These are phyloP conservation scores for Drosophila sp. DNA, from an alignment of 1,140 invertebrate species.

Conservation along the genomic window DNA sequence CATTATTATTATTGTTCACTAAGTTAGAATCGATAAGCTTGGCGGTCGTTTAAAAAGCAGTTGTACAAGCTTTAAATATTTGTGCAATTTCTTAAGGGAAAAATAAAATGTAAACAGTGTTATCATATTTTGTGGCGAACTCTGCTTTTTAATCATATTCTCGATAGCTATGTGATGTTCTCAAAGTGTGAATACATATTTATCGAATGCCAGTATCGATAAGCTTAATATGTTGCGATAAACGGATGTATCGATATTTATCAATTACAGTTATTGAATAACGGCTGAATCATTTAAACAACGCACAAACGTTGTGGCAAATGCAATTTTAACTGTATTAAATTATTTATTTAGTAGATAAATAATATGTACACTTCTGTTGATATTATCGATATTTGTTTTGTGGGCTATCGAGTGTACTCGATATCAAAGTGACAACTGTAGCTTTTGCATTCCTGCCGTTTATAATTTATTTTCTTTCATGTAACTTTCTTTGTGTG, in stretches of 20 bases:
- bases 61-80: too few relatives aligned
- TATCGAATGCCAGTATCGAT: background rate
- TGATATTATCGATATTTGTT: slow-evolving; percentile 9
- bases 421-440: slow-evolving; percentile 33
- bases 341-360: too few relatives aligned
- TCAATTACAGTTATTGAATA: too few relatives aligned
- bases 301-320: too few relatives aligned
- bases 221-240: background rate
- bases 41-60: background rate
- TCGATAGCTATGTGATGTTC: too few relatives aligned
- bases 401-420: slow-evolving; percentile 27
- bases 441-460: slow-evolving; percentile 38
- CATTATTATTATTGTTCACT: background rate
- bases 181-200: too few relatives aligned
- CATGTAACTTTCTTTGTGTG: slow-evolving; percentile 33
- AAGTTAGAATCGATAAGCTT: background rate
- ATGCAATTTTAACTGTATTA: too few relatives aligned
- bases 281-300: too few relatives aligned
- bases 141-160: too few relatives aligned
- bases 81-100: too few relatives aligned
- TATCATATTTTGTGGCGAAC: too few relatives aligned
- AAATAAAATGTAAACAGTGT: too few relatives aligned
- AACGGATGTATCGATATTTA: slow-evolving; percentile 3
- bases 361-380: background rate
- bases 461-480: slow-evolving; percentile 21